A percentile compares a stretch with the other conserved stretches of the same genome.
Evolutionary conservation across 1,140 invertebrate genomes (phyloP).

Genomic region (Drosophila kepulauana): DNA sequence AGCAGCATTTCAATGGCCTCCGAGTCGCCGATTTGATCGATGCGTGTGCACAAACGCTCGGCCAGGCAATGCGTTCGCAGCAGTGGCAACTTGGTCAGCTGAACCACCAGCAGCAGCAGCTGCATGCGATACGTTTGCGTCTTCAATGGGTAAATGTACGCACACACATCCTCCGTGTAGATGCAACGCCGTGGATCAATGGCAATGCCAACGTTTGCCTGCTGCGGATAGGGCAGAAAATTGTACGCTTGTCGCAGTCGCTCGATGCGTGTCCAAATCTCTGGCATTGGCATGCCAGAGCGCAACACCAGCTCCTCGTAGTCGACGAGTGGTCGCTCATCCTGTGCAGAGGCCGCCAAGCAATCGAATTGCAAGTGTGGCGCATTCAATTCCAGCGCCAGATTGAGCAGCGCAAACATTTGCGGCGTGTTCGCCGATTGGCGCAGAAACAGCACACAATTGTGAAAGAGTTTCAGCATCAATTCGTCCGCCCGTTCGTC

Average conservation of each 20-base stretch:
- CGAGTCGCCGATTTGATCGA: constrained; percentile 84
- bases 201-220: constrained; percentile 52
- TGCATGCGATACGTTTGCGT: constrained; percentile 86
- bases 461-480: constrained; percentile 86
- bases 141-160: constrained; percentile 88
- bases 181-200: constrained; percentile 88
- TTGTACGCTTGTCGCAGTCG: constrained; percentile 87
- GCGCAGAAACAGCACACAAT: constrained; percentile 88
- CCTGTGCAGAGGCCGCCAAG: constrained; percentile 82
- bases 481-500: constrained; percentile 76
- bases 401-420: constrained; percentile 87
- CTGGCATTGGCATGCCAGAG: constrained; percentile 88
- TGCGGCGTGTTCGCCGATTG: constrained; percentile 88
- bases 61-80: constrained; percentile 85
- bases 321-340: constrained; percentile 87
- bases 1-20: constrained; percentile 85
- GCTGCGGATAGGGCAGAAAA: constrained; percentile 86
- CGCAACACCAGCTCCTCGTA: constrained; percentile 88
- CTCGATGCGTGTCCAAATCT: constrained; percentile 89
- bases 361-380: constrained; percentile 81
- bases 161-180: constrained; percentile 87
- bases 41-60: constrained; percentile 72
- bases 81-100: constrained; percentile 87
- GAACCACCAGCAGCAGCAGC: constrained; percentile 86
- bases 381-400: constrained; percentile 88